Percentiles rank a stretch among this genome's conserved stretches.
Evolutionary conservation across 2,888 invertebrate species (phyloP).

Genomic region (Teleogryllus oceanicus): DNA sequence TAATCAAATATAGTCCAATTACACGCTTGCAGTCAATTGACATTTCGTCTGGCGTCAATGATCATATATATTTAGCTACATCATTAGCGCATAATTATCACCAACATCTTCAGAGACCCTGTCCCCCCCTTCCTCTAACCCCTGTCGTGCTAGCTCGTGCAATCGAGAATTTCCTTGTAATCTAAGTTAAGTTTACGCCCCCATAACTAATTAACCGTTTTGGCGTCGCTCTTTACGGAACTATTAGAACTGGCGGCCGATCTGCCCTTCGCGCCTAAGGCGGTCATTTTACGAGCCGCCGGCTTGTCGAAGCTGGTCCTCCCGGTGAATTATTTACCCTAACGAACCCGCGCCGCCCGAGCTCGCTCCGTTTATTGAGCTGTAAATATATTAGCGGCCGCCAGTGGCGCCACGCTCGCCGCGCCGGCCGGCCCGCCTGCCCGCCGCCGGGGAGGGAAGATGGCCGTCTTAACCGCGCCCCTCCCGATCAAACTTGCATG

Average conservation of each 20-base stretch:
- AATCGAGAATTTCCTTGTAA: background rate
- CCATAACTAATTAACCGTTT: background rate
- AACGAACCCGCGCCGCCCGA: background rate
- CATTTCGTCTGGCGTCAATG: no score
- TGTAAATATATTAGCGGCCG: conserved; percentile 18
- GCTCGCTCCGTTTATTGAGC: background rate
- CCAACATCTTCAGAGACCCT: no score
- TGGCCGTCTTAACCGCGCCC: background rate
- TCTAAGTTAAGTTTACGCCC: background rate
- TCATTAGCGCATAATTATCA: no score
- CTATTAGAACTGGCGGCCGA: background rate
- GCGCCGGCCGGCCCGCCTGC: no score
- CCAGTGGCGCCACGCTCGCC: no score
- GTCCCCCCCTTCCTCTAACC: no score
- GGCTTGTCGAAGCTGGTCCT: background rate
- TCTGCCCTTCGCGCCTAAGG: background rate
- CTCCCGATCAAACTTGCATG: background rate
- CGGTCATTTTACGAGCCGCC: background rate
- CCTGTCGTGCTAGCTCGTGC: no score
- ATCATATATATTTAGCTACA: no score
- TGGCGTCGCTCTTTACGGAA: background rate
- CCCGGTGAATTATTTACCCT: background rate
- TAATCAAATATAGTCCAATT: no score
- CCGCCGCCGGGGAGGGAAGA: background rate
- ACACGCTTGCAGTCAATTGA: no score